Base-by-base conservation (phyloP, 2,797 vertebrate genomes). In the Eulemur albifrons region DNA sequence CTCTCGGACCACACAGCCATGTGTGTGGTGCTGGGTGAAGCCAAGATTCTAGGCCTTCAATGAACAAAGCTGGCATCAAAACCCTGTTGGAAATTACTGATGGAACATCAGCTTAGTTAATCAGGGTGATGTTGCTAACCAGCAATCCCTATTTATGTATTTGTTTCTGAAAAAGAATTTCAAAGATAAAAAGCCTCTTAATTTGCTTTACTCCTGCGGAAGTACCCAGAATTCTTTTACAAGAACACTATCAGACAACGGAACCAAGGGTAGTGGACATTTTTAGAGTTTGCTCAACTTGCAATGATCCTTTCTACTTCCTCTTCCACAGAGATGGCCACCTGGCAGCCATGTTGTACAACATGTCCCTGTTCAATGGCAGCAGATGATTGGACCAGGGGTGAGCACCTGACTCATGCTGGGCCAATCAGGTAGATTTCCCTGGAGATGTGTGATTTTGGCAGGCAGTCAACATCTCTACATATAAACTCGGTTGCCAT, bases 91-190 rank as follows among this genome's bases (percentile, higher is more conserved):
- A 10, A 76, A 76, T 61, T 82, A 84, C 20, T n/a, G 35, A 7
- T 20, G 21, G 59, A 80, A 91, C 20, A n/a, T 12, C 30, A 7
- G 63, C 30, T 79, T 93, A 54, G 59, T 67, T 82, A 87, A 57
- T 40, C 25, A 77, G 27, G 43, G 25, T 59, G 54, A 73, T 50
- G 4, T 54, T 81, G 43, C 61, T 92, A 52, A 89, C 2, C 40
- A 18, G 30, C 25, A 93, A 11, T 93, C 73, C 38, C 43, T 77
- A 48, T 86, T 57, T 85, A 88, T 45, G 50, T 72, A 70, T 93
- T 73, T 93, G 18, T 65, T 65, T 81, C n/a, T 86, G n/a, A 38
- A 87, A 92, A 80, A 61, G 13, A 76, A 87, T 67, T 59, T 92
- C 40, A 75, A 63, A 30, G 35, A 81, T 32, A 90, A 32, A 38